Conservation (phyloP, 30 jellyfish, hydroid and myxozoan genomes). For the Turritopsis rubra region DNA sequence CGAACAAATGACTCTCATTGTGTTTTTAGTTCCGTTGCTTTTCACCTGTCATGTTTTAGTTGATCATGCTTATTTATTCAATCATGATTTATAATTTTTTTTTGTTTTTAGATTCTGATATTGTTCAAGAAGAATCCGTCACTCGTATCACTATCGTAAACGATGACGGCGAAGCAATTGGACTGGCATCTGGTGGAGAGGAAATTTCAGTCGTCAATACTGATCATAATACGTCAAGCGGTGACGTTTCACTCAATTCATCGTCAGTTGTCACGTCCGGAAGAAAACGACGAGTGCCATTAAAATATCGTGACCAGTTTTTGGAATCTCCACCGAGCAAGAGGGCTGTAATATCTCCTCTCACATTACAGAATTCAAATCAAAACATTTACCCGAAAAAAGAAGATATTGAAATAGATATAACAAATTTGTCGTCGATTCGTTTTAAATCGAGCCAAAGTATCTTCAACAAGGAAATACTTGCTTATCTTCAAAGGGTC, state of each 20-base stretch:
- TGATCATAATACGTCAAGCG: background rate
- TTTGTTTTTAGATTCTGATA: constrained; percentile 14
- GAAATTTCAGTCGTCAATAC: background rate
- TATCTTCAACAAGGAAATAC: background rate
- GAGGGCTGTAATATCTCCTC: background rate
- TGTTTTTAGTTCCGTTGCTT: too few relatives aligned
- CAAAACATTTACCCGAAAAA: background rate
- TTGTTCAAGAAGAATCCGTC: background rate
- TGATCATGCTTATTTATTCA: too few relatives aligned
- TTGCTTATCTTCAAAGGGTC: constrained; percentile 24
- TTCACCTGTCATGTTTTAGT: too few relatives aligned
- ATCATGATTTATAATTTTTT: too few relatives aligned
- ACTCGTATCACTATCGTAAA: constrained; percentile 1
- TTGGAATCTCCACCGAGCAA: background rate
- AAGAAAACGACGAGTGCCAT: constrained; percentile 7
- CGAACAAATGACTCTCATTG: too few relatives aligned
- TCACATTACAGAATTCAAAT: background rate
- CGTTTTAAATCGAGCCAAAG: background rate
- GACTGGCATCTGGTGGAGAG: constrained; percentile 8
- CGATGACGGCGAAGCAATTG: constrained; percentile 18
- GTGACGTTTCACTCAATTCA: background rate
- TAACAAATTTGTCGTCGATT: background rate
- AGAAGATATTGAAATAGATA: constrained; percentile 7
- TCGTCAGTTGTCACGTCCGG: background rate
- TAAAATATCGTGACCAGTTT: background rate